Evolutionary conservation across 2,888 invertebrate genomes (phyloP).

Genomic region (Clusia tigrina): DNA sequence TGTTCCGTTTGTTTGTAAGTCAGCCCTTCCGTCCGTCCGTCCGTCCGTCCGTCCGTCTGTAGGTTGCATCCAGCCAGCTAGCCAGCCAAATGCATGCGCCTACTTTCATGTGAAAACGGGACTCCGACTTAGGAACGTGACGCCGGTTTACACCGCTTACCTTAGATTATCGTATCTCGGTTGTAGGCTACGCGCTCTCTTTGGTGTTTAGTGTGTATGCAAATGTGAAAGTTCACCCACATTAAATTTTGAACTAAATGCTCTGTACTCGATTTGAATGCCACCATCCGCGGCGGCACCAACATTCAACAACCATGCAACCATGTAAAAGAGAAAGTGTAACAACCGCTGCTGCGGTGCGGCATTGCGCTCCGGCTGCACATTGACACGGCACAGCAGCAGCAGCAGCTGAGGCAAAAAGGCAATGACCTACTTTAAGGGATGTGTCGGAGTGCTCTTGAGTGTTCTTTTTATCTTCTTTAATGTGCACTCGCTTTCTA

Average conservation of each 20-base stretch:
- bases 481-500: no score
- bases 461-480: no score
- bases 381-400: slow-evolving; percentile 22
- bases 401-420: slow-evolving; percentile 37
- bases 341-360: slow-evolving; percentile 32
- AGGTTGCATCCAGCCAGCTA: no score
- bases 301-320: not conserved
- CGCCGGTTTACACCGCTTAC: no score
- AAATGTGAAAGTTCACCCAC: slow-evolving; percentile 62
- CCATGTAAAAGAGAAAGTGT: slow-evolving; percentile 43
- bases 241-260: slow-evolving; percentile 18
- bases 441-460: slow-evolving; percentile 17
- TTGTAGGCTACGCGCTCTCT: no score
- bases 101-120: no score
- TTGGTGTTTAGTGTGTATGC: no score
- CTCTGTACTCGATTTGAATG: not conserved
- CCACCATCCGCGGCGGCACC: slow-evolving; percentile 13
- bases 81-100: no score
- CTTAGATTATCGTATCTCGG: slow-evolving; percentile 42
- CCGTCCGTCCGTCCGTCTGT: no score
- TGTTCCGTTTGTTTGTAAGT: no score
- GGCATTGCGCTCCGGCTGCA: not conserved
- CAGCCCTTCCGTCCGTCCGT: no score
- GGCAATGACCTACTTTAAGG: slow-evolving; percentile 61
- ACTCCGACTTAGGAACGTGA: no score